phyloP scores from a whole-genome alignment of 2,888 invertebrate genomes.

The Petrolisthes manimaculis region DNA sequence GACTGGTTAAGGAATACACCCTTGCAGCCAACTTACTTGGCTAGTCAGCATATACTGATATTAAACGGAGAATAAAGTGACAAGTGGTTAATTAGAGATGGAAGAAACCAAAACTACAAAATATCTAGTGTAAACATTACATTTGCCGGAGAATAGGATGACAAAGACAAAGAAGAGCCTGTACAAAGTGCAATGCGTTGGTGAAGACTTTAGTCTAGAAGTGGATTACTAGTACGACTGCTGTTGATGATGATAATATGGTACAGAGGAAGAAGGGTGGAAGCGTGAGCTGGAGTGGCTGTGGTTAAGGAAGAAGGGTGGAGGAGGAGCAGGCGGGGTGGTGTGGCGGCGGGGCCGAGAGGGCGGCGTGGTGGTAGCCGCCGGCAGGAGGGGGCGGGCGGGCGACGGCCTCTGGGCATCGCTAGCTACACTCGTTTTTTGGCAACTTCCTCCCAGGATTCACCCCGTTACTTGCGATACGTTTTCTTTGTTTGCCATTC shows the following conservation, averaged over 20 bases:
- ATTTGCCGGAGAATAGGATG: too few relatives aligned
- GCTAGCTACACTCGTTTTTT: constrained; percentile 40
- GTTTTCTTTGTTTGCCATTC: constrained; percentile 48
- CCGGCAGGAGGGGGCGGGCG: constrained; percentile 5
- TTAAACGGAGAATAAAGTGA: too few relatives aligned
- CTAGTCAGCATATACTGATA: too few relatives aligned
- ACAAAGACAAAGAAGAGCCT: too few relatives aligned
- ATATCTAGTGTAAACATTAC: too few relatives aligned
- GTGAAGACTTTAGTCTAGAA: too few relatives aligned
- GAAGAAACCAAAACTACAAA: too few relatives aligned
- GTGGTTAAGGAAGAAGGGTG: neutral
- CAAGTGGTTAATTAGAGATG: too few relatives aligned
- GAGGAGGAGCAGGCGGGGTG: neutral
- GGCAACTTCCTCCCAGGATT: constrained; percentile 29
- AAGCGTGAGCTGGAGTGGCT: neutral
- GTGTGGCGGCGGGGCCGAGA: neutral
- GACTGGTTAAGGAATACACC: too few relatives aligned
- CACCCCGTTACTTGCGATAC: constrained; percentile 35
- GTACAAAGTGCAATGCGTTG: too few relatives aligned
- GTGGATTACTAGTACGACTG: too few relatives aligned
- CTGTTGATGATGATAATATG: neutral
- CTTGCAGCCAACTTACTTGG: too few relatives aligned
- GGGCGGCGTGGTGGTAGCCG: constrained; percentile 17
- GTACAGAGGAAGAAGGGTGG: neutral
- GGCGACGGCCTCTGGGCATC: constrained; percentile 49